Conservation (phyloP, 2,113 vertebrate species). For the Nerophis ophidion region DNA sequence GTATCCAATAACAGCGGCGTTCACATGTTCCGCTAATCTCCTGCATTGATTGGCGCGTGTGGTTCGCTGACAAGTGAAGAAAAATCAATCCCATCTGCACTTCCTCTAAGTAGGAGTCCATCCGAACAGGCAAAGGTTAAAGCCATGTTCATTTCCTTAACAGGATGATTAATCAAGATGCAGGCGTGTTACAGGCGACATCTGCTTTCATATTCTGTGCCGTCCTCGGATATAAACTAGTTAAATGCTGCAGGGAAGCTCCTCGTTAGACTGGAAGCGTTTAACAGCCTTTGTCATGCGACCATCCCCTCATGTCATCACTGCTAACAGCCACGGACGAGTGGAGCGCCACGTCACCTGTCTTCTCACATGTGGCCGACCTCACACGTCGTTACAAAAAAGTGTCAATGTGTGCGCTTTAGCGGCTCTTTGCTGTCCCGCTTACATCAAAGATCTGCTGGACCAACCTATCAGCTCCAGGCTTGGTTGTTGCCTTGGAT, state of each 20-base stretch:
- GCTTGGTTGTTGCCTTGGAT: no score
- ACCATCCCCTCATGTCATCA: conserved; percentile 23
- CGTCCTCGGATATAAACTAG: conserved; percentile 32
- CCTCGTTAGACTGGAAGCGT: conserved; percentile 43
- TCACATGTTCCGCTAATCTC: conserved; percentile 60
- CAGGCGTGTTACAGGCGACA: conserved; percentile 21
- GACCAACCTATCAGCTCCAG: no score
- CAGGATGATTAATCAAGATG: conserved; percentile 62
- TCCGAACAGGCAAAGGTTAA: conserved; percentile 69
- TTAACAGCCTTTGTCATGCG: conserved; percentile 42
- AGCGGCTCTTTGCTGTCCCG: conserved; percentile 20
- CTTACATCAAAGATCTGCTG: no score
- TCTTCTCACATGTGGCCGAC: conserved; percentile 27
- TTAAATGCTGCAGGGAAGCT: conserved; percentile 32
- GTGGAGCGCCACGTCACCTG: conserved; percentile 22
- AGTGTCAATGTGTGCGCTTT: conserved; percentile 18
- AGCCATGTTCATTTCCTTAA: conserved; percentile 58
- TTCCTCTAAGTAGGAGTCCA: conserved; percentile 63
- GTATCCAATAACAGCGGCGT: conserved; percentile 44
- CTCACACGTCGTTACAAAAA: conserved; percentile 21
- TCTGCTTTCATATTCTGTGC: conserved; percentile 33
- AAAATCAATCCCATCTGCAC: conserved; percentile 73
- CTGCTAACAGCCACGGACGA: conserved; percentile 23
- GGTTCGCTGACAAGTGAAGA: conserved; percentile 62
- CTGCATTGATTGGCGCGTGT: conserved; percentile 52